A percentile compares a stretch with the other conserved stretches of the same genome.
Conservation (phyloP, 2,113 vertebrate genomes). For the Montifringilla adamsi region DNA sequence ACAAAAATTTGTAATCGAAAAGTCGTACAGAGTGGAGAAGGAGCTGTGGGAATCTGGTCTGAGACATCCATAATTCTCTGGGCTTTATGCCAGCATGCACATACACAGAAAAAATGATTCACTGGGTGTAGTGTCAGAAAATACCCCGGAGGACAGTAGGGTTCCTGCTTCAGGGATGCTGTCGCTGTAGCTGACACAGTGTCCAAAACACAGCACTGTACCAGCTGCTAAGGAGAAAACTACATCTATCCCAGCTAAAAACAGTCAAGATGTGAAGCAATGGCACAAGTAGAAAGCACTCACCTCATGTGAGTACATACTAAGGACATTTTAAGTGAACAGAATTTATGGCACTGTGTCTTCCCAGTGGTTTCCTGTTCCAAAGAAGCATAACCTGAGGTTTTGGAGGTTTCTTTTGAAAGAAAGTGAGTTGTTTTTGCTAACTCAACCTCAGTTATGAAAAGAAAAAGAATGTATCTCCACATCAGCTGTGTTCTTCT, state of each 20-base stretch:
- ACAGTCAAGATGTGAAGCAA: neutral
- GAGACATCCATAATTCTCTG: neutral
- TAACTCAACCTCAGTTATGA: neutral
- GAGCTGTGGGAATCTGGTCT: conserved; percentile 32
- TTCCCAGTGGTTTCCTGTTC: neutral
- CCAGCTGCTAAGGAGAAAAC: neutral
- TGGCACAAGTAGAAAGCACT: neutral
- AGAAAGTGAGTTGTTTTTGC: neutral
- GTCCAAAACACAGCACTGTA: neutral
- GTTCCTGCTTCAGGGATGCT: neutral
- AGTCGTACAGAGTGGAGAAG: neutral
- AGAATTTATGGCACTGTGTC: neutral
- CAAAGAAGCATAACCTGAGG: neutral
- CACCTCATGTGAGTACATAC: neutral
- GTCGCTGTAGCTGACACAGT: neutral
- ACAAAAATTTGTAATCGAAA: neutral
- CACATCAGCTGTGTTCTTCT: neutral
- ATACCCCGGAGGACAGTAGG: neutral
- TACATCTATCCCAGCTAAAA: neutral
- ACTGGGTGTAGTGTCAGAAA: neutral
- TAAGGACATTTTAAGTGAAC: neutral
- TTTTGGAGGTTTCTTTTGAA: neutral
- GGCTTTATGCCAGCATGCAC: neutral
- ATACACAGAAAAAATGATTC: conserved; percentile 3
- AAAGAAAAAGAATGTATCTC: neutral